Conservation (phyloP, 2,888 invertebrate species). For the Phorcus lineatus region DNA sequence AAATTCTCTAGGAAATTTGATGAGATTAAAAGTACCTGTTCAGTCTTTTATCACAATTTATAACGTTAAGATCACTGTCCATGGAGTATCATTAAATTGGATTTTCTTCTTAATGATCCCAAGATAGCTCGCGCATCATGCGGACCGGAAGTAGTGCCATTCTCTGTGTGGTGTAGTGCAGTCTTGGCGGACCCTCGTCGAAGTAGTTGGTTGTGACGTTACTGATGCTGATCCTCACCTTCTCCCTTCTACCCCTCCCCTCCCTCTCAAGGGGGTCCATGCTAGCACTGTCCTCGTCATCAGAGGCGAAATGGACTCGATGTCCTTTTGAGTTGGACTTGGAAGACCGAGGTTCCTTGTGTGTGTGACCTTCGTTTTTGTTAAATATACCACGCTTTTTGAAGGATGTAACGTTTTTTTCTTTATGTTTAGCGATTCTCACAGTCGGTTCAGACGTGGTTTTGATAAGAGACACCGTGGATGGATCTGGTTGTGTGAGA, state of each 20-base stretch:
- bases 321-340: background rate
- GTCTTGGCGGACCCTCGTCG: background rate
- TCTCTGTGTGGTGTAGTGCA: background rate
- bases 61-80: too few species aligned
- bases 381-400: background rate
- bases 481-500: background rate
- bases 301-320: background rate
- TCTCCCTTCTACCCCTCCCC: background rate
- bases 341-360: background rate
- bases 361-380: background rate
- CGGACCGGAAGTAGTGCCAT: background rate
- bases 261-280: background rate
- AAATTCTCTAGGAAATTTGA: too few species aligned
- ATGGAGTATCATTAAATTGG: too few species aligned
- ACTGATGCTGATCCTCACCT: background rate
- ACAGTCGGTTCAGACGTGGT: background rate
- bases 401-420: background rate
- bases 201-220: background rate
- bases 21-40: too few species aligned
- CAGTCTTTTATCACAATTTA: too few species aligned
- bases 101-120: too few species aligned
- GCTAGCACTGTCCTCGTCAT: background rate
- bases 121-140: too few species aligned
- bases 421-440: too few species aligned
- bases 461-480: background rate